These are phyloP conservation scores for Carassius gibelio DNA, from an alignment of 2,113 vertebrate species.

Conservation along the genomic window DNA sequence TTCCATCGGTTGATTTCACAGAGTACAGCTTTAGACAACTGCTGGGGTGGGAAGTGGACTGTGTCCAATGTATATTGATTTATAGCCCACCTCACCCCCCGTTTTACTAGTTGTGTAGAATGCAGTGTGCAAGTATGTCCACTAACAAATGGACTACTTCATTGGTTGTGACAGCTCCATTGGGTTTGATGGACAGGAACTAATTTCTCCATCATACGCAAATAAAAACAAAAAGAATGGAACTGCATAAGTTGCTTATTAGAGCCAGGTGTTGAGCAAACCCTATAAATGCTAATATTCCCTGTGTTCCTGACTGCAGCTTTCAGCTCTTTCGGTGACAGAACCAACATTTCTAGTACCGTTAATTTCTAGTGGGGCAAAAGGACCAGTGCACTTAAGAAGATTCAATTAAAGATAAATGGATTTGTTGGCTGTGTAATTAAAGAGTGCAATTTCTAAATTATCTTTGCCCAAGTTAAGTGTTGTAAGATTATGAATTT, in stretches of 20 bases:
- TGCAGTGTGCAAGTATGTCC: constrained; percentile 64
- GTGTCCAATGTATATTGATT: constrained; percentile 74
- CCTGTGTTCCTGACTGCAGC: not conserved
- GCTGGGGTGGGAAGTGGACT: constrained; percentile 68
- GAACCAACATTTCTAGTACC: not conserved
- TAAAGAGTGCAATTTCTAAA: constrained; percentile 25
- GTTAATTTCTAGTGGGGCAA: not conserved
- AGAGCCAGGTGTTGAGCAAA: constrained; percentile 70
- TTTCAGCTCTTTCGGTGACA: not conserved
- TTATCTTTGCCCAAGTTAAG: constrained; percentile 1
- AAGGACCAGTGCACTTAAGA: constrained; percentile 28
- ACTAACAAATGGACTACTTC: constrained; percentile 77
- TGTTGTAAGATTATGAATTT: not conserved
- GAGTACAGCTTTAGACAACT: constrained; percentile 35
- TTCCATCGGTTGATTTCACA: constrained; percentile 41
- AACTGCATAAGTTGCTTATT: constrained; percentile 63
- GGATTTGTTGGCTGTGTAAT: constrained; percentile 25
- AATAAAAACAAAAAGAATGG: constrained; percentile 69
- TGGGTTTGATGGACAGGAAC: constrained; percentile 84
- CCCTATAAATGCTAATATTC: constrained; percentile 75
- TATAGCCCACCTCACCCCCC: constrained; percentile 54
- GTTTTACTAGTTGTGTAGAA: constrained; percentile 63
- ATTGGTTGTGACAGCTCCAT: constrained; percentile 84
- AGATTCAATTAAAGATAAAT: constrained; percentile 42
- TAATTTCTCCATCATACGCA: constrained; percentile 78